Base-by-base conservation (phyloP, 2,888 invertebrate species). In the Microdon myrmicae region DNA sequence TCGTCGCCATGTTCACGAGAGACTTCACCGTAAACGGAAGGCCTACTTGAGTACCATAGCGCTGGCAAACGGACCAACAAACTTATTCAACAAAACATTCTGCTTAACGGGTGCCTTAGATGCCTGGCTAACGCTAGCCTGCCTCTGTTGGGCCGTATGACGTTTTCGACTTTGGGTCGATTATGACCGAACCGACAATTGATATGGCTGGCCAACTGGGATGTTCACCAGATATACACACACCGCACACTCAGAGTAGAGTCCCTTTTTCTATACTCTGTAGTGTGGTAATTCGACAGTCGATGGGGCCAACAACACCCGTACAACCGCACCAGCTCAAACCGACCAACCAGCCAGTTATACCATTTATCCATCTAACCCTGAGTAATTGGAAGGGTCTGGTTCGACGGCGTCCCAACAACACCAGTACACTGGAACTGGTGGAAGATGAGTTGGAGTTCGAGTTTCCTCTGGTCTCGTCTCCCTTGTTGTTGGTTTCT, bases 1-100 rank as follows among this genome's bases (percentile, higher is more conserved):
- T 64, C 43, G 51, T 53, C 38, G 38, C n/a, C n/a, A n/a, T 20
- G 53, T 53, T 47, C 58, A 58, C 64, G 47, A 58, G 51, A 58
- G 51, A 58, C 45, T 54, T 41, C 44, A 39, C 45, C 56, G 53
- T 53, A 64, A 64, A 58, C 58, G 64, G 64, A 44, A 64, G 47
- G 53, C 53, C 56, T 56, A 51, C 38, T 64, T 58, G 47, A 47
- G 58, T 35, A 58, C 28, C 28, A 9, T 7, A n/a, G 38, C 14
- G 20, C 7, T 22, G 4, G 38, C 25, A n/a, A n/a, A n/a, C n/a
- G n/a, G n/a, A n/a, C n/a, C n/a, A n/a, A n/a, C n/a, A n/a, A n/a
- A n/a, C n/a, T n/a, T n/a, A n/a, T n/a, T n/a, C n/a, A n/a, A n/a
- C n/a, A n/a, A n/a, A n/a, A n/a, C n/a, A n/a, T n/a, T n/a, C n/a